Percentiles rank a stretch among this genome's conserved stretches.
Evolutionary conservation across 1,140 invertebrate species (phyloP).

Genomic region (Lepidostoma basale): DNA sequence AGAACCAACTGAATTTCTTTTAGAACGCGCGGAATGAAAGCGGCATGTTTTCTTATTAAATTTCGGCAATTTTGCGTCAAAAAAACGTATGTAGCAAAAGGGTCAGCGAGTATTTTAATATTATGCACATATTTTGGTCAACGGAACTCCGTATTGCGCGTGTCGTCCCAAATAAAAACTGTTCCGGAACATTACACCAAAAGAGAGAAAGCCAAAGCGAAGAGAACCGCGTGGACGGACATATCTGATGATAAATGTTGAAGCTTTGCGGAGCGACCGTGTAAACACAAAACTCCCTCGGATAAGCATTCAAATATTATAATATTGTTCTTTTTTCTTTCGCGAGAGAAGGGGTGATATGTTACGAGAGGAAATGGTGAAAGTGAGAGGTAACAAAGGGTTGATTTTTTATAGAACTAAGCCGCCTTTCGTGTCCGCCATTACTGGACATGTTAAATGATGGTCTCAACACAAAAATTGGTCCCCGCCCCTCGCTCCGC

Average conservation of each 20-base stretch:
- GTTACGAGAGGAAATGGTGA: background rate
- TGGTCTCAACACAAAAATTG: too few species aligned
- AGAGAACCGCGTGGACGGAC: slow-evolving; percentile 1
- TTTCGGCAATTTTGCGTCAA: too few species aligned
- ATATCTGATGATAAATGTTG: slow-evolving; percentile 8
- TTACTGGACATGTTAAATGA: background rate
- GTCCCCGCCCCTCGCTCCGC: too few species aligned
- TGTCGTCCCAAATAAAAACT: background rate
- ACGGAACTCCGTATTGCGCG: background rate
- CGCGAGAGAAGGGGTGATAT: background rate
- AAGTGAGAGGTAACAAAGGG: background rate
- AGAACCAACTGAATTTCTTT: too few species aligned
- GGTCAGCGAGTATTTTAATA: too few species aligned
- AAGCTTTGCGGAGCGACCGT: background rate
- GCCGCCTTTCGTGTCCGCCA: background rate
- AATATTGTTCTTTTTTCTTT: slow-evolving; percentile 7
- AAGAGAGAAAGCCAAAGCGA: background rate
- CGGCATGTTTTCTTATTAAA: too few species aligned
- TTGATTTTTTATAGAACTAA: background rate
- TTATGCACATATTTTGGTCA: too few species aligned
- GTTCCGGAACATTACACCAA: background rate
- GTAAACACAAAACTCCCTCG: slow-evolving; percentile 11
- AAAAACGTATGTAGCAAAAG: too few species aligned
- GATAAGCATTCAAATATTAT: slow-evolving; percentile 15
- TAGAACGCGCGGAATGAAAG: too few species aligned